Evolutionary conservation across 2,888 invertebrate species (phyloP), one percentile per base, ranked within the genome.

Genomic region (Drosophila nr. perissopoda): DNA sequence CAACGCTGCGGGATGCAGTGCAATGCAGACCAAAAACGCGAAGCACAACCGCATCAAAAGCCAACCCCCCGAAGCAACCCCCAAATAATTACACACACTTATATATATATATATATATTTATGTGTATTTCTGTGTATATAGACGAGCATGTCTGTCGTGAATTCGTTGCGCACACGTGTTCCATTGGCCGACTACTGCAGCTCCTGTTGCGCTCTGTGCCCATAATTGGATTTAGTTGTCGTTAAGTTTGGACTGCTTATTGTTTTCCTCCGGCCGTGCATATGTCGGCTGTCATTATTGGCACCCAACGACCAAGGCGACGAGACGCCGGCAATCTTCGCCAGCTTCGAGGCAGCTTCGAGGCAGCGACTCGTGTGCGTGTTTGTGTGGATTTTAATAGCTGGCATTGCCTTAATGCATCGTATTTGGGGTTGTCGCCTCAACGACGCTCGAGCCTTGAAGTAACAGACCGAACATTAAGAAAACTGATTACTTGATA

Each of bases 211-310:
- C 87, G 79, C 74, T 72, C 76, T 57, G 72, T 72, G 83, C 72
- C 73, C 79, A 77, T 86, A 88, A 87, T 88, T 88, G 88, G 86
- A 87, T 87, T 86, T 87, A 88, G 88, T 85, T 86, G 86, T 88
- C 86, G 80, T 82, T 81, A 79, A 86, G 77, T 70, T 86, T 73
- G 77, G 83, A 78, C 85, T 81, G 79, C 82, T 85, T 81, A 82
- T 80, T 83, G 83, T 84, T 76, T 63, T 67, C 33, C 33, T 31
- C 78, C 67, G 58, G n/a, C 61, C 74, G 67, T 82, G 74, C 85
- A 87, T 87, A 87, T 87, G 86, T 76, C 81, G 66, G 70, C 69
- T 78, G 83, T 87, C 86, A 72, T 81, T 81, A 76, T 73, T 76
- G 79, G 68, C 76, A 79, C 70, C 64, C 72, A 68, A 46, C 59